Conservation (phyloP, 2,113 vertebrate species). For the Platysteira castanea region DNA sequence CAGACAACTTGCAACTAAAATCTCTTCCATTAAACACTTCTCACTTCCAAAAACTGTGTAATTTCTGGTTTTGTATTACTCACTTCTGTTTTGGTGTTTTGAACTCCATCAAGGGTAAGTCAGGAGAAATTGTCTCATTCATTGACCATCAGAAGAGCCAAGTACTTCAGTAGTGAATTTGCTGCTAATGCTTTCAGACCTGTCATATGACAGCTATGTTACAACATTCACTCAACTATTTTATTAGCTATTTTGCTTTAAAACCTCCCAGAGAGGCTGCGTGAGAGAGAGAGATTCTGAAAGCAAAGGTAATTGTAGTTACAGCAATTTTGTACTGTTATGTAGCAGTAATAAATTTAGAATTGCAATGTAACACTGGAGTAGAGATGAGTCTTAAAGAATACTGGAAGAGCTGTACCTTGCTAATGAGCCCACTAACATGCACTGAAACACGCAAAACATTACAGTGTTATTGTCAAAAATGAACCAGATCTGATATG, state of each 20-base stretch:
- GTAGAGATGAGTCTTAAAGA: constrained; percentile 14
- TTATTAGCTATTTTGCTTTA: constrained; percentile 60
- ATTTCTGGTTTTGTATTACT: background rate
- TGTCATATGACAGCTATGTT: constrained; percentile 49
- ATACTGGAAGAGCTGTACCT: constrained; percentile 26
- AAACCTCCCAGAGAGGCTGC: constrained; percentile 45
- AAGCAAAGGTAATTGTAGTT: constrained; percentile 64
- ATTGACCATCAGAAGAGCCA: background rate
- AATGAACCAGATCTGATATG: no score
- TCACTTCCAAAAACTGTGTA: background rate
- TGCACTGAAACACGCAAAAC: background rate
- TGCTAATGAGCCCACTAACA: background rate
- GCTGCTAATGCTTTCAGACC: constrained; percentile 25
- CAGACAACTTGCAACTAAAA: background rate
- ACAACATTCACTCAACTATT: constrained; percentile 37
- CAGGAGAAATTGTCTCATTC: constrained; percentile 33
- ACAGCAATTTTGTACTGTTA: constrained; percentile 58
- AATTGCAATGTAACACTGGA: constrained; percentile 38
- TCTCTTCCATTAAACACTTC: background rate
- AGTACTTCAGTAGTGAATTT: background rate
- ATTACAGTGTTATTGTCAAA: background rate
- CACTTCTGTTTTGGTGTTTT: background rate
- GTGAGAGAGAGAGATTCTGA: constrained; percentile 17
- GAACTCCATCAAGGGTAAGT: constrained; percentile 14
- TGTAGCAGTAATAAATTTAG: constrained; percentile 51